A percentile compares a stretch with the other conserved stretches of the same genome.
phyloP scores from a whole-genome alignment of 1,140 invertebrate species.

The Cydia strobilella region DNA sequence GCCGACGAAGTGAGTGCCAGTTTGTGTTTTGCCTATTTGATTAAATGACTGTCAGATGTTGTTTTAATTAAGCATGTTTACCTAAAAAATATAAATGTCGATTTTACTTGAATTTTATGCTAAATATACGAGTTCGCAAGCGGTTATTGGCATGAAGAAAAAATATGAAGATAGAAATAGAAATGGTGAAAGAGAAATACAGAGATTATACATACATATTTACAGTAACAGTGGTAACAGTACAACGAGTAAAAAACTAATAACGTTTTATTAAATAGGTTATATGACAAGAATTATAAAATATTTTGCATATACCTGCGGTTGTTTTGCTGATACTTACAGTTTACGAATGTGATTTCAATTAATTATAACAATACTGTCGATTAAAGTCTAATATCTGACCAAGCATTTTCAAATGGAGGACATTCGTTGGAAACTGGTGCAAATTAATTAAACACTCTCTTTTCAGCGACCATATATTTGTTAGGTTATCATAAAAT shows the following conservation, averaged over 20 bases:
- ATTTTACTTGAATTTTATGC: constrained; percentile 4
- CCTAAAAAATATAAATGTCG: not conserved
- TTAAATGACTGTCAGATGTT: constrained; percentile 19
- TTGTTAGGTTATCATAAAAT: not conserved
- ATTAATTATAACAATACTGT: too few species aligned
- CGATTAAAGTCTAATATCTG: too few species aligned
- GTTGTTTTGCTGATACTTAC: too few species aligned
- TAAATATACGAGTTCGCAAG: not conserved
- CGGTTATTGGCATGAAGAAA: not conserved
- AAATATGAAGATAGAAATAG: not conserved
- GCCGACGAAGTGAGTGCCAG: not conserved
- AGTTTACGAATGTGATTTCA: too few species aligned
- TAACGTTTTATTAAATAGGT: too few species aligned
- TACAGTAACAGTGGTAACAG: too few species aligned
- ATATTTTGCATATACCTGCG: too few species aligned
- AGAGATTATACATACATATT: not conserved
- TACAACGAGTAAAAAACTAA: too few species aligned
- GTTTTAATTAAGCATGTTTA: constrained; percentile 6
- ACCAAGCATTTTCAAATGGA: not conserved
- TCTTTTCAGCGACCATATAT: not conserved
- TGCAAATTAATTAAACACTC: not conserved
- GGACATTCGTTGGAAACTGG: not conserved
- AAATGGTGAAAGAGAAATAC: not conserved
- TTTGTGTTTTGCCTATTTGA: constrained; percentile 18
- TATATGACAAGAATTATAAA: too few species aligned